These are phyloP conservation scores for Philereme vetulata DNA, from an alignment of 2,888 invertebrate genomes.

Conservation along the genomic window DNA sequence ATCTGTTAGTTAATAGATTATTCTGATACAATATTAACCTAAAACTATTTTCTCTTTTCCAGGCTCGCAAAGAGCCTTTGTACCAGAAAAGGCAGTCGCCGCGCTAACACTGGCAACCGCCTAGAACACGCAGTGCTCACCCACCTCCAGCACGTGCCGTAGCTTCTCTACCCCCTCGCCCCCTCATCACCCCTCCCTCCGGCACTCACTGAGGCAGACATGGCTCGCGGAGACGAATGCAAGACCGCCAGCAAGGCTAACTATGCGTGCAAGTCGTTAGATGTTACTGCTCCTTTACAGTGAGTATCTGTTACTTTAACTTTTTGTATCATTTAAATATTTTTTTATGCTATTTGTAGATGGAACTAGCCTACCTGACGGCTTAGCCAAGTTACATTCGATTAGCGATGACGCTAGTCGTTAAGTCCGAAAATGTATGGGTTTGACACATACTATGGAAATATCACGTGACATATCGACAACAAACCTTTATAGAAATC, in stretches of 20 bases:
- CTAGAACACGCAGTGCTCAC: conserved; percentile 93
- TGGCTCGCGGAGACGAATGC: conserved; percentile 81
- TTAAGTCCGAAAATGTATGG: too few relatives aligned
- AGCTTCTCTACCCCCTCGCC: conserved; percentile 61
- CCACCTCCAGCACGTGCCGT: conserved; percentile 93
- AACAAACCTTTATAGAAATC: too few relatives aligned
- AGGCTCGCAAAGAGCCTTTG: conserved; percentile 93
- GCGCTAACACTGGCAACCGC: conserved; percentile 93
- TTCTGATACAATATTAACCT: too few relatives aligned
- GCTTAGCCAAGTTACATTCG: too few relatives aligned
- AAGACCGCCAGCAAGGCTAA: conserved; percentile 74
- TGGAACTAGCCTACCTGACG: too few relatives aligned
- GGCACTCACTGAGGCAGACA: conserved; percentile 60
- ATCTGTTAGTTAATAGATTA: too few relatives aligned
- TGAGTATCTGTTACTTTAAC: conserved; percentile 47
- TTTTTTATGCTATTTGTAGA: too few relatives aligned
- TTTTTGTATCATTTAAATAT: too few relatives aligned
- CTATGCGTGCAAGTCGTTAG: conserved; percentile 71
- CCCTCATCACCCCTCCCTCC: conserved; percentile 51
- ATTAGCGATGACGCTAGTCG: too few relatives aligned
- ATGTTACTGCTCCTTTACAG: conserved; percentile 69
- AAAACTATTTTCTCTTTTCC: conserved; percentile 30
- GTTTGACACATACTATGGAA: too few relatives aligned
- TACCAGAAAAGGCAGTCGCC: conserved; percentile 92
- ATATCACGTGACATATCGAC: too few relatives aligned